These are phyloP conservation scores for Taxidea taxus DNA, from an alignment of 2,113 vertebrate genomes.

Conservation along the genomic window DNA sequence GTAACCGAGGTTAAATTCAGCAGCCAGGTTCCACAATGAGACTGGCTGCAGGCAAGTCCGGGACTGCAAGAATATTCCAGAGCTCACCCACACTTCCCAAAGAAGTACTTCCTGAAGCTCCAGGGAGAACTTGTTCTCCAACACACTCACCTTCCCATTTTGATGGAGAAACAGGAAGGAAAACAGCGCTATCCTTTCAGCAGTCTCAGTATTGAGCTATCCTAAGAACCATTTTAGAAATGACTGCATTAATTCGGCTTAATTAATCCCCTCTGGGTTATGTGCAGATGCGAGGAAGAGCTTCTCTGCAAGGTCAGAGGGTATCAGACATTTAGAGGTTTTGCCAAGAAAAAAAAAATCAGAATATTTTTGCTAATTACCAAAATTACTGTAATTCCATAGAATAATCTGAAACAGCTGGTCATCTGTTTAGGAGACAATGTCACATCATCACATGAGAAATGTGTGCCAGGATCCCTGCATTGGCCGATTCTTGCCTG, in stretches of 20 bases:
- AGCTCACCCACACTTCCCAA: too few relatives aligned
- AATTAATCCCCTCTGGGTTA: background rate
- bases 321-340: background rate
- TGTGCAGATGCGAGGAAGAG: background rate
- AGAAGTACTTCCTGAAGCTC: accelerated
- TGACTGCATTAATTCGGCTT: background rate
- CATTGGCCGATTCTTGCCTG: background rate
- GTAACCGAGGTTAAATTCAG: background rate
- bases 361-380: slow-evolving; percentile 50
- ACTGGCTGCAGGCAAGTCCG: accelerated
- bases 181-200: background rate
- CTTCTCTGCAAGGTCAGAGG: background rate
- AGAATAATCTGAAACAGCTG: slow-evolving; percentile 57
- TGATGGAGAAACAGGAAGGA: background rate
- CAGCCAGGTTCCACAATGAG: background rate
- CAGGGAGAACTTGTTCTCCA: accelerated
- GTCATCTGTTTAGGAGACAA: slow-evolving; percentile 44
- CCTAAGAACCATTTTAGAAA: background rate
- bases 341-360: slow-evolving; percentile 13
- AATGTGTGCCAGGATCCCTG: background rate
- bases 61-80: accelerated
- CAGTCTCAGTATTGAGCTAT: background rate
- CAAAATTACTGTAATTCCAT: slow-evolving; percentile 65
- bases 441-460: slow-evolving; percentile 7
- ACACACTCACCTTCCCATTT: background rate